Percentiles rank a stretch among this genome's conserved stretches.
phyloP scores from a whole-genome alignment of 2,113 vertebrate species.

The Corythoichthys haematopterus region DNA sequence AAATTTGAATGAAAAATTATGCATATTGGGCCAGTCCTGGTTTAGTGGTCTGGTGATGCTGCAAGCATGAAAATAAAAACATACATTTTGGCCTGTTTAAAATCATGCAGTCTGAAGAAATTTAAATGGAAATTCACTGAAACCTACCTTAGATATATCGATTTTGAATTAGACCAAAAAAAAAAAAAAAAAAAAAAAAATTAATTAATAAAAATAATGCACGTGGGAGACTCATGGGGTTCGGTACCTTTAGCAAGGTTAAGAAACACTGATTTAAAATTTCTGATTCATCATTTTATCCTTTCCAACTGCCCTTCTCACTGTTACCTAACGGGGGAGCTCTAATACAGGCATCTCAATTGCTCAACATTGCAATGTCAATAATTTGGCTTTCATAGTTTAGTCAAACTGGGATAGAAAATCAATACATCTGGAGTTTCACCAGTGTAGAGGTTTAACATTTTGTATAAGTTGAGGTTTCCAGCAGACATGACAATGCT shows the following conservation, averaged over 20 bases:
- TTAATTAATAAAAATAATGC: no score
- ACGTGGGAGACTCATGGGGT: no score
- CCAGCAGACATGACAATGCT: constrained; percentile 26
- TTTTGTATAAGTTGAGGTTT: constrained; percentile 61
- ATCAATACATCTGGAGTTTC: not conserved
- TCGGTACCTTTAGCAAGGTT: not conserved
- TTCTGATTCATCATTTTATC: not conserved
- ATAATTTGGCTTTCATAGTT: not conserved
- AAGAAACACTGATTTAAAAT: not conserved
- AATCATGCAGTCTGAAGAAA: no score
- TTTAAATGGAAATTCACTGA: no score
- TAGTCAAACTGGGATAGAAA: not conserved
- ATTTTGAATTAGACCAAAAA: no score
- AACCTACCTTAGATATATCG: no score
- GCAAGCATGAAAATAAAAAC: no score
- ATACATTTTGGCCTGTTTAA: no score
- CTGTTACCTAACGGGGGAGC: constrained; percentile 71
- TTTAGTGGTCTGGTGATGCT: no score
- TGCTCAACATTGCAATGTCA: constrained; percentile 42
- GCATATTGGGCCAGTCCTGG: no score
- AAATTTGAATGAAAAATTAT: no score
- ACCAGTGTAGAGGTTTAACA: not conserved
- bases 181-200: no score
- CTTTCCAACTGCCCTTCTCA: constrained; percentile 28
- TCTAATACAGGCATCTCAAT: constrained; percentile 73